Percentiles rank a stretch among this genome's conserved stretches.
Conservation (phyloP, 1,140 invertebrate species). For the Telenomus remus region DNA sequence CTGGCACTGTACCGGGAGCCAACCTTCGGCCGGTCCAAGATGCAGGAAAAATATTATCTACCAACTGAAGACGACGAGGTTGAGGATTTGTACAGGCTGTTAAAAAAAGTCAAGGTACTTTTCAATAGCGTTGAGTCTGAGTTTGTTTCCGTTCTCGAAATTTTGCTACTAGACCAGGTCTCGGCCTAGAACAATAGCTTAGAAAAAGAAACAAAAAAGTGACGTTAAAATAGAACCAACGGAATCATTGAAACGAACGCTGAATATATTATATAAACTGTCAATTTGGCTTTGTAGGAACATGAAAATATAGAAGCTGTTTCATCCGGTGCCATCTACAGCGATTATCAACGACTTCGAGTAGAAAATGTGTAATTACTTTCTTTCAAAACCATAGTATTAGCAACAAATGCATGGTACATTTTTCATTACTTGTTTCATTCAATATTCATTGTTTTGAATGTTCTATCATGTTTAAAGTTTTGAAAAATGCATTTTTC, state of each 20-base stretch:
- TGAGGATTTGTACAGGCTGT: constrained; percentile 95
- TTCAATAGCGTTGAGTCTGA: too few relatives aligned
- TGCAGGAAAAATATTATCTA: constrained; percentile 88
- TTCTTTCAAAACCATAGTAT: constrained; percentile 60
- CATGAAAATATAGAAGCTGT: constrained; percentile 91
- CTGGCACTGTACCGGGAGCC: constrained; percentile 91
- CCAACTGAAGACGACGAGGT: constrained; percentile 96
- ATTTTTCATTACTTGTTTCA: too few relatives aligned
- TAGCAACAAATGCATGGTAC: constrained; percentile 5
- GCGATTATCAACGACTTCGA: constrained; percentile 97
- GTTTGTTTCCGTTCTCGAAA: too few relatives aligned
- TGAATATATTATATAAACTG: constrained; percentile 37
- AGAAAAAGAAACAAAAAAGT: constrained; percentile 29
- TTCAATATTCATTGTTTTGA: too few relatives aligned
- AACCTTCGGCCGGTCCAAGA: constrained; percentile 88
- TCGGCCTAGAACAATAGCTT: constrained; percentile 40
- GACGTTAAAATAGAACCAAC: constrained; percentile 36
- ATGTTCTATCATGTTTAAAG: too few relatives aligned
- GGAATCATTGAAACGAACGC: constrained; percentile 11
- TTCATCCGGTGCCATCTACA: constrained; percentile 96
- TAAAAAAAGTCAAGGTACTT: constrained; percentile 88
- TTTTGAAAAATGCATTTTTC: too few relatives aligned
- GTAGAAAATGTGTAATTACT: constrained; percentile 97
- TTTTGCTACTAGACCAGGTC: constrained; percentile 16
- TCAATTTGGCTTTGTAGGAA: constrained; percentile 78